phyloP scores from a whole-genome alignment of 1,140 invertebrate species.

The Pseudomyrmex cubaensis region DNA sequence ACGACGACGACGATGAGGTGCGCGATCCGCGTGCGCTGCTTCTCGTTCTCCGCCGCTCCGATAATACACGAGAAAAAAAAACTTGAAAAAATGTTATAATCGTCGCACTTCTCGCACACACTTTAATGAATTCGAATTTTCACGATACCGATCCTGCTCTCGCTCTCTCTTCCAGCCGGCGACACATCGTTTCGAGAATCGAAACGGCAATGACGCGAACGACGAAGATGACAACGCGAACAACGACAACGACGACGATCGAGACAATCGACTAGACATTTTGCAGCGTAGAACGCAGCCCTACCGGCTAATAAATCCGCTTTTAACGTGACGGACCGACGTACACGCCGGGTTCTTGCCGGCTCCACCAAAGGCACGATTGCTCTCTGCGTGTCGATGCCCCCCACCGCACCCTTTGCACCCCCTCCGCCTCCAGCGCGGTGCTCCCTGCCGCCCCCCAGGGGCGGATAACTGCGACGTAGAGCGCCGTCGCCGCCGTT shows the following conservation, averaged over 20 bases:
- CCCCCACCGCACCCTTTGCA: slow-evolving; percentile 64
- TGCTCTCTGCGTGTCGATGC: slow-evolving; percentile 76
- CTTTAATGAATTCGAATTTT: slow-evolving; percentile 36
- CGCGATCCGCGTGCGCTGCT: not conserved
- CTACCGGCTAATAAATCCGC: slow-evolving; percentile 68
- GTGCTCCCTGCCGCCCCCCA: slow-evolving; percentile 59
- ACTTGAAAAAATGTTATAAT: not conserved
- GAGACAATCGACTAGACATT: slow-evolving; percentile 49
- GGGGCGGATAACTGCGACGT: slow-evolving; percentile 64
- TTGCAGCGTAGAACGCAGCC: slow-evolving; percentile 52
- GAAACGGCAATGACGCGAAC: not conserved
- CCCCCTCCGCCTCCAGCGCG: slow-evolving; percentile 35
- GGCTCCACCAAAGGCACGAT: slow-evolving; percentile 80
- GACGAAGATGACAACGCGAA: not conserved
- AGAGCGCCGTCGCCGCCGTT: slow-evolving; percentile 71
- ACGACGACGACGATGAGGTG: slow-evolving; percentile 17
- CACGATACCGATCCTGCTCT: not conserved
- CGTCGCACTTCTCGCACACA: slow-evolving; percentile 29
- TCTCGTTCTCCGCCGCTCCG: not conserved
- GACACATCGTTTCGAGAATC: not conserved
- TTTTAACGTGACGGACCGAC: slow-evolving; percentile 69
- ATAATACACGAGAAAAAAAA: not conserved
- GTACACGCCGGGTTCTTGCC: slow-evolving; percentile 79
- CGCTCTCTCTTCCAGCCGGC: slow-evolving; percentile 19
- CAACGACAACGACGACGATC: not conserved